Percentiles rank a stretch among this genome's conserved stretches.
phyloP scores from a whole-genome alignment of 2,797 vertebrate genomes.

The Synanceia verrucosa region DNA sequence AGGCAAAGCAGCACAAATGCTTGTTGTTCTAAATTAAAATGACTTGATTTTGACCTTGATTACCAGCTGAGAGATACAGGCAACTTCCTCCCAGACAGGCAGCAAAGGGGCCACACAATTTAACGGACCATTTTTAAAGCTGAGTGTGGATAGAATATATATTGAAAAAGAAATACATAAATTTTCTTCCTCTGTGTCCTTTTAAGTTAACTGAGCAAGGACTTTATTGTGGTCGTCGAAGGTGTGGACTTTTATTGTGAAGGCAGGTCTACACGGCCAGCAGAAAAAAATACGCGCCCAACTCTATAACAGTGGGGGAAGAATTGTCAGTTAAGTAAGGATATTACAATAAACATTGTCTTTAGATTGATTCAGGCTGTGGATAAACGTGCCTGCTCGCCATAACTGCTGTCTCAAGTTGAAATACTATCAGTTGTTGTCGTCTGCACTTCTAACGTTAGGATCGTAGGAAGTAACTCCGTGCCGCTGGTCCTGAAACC shows the following conservation, averaged over 20 bases:
- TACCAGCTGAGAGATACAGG: too few relatives aligned
- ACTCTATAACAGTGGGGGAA: not conserved
- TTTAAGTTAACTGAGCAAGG: not conserved
- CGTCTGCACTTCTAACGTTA: not conserved
- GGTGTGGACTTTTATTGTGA: slow-evolving; percentile 60
- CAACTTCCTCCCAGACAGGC: too few relatives aligned
- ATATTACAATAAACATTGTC: not conserved
- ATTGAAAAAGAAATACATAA: not conserved
- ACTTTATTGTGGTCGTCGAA: not conserved
- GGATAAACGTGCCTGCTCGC: too few relatives aligned
- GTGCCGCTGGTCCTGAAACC: not conserved
- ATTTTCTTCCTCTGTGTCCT: not conserved
- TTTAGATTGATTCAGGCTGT: not conserved
- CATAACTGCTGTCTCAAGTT: not conserved
- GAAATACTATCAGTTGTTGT: not conserved
- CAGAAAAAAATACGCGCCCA: slow-evolving; percentile 22
- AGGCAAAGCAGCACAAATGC: too few relatives aligned
- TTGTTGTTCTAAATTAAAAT: too few relatives aligned
- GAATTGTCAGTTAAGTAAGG: not conserved
- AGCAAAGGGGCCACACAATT: too few relatives aligned
- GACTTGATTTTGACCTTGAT: too few relatives aligned
- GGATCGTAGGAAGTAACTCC: not conserved
- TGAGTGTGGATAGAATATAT: not conserved
- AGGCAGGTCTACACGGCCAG: not conserved
- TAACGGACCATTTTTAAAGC: not conserved